Percentiles rank a stretch among this genome's conserved stretches.
These are phyloP conservation scores for Cervus canadensis DNA, from an alignment of 2,113 vertebrate genomes.

Conservation along the genomic window DNA sequence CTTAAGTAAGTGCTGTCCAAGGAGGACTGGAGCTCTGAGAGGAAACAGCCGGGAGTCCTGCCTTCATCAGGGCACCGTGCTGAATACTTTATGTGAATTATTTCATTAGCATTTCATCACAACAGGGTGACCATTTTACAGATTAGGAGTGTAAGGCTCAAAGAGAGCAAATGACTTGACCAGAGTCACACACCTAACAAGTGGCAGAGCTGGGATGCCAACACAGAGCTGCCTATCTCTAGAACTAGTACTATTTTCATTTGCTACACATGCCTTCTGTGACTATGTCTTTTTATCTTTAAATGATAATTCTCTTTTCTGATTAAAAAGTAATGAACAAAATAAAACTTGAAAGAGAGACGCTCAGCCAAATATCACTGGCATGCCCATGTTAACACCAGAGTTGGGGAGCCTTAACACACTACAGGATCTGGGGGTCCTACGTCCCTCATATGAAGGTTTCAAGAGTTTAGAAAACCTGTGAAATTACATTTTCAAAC, in stretches of 20 bases:
- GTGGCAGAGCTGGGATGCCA: background rate
- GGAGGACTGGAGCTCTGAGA: background rate
- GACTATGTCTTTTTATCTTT: background rate
- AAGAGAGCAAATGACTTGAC: background rate
- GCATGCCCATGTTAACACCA: background rate
- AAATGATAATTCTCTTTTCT: background rate
- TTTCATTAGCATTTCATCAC: background rate
- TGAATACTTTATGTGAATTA: background rate
- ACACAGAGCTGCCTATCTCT: background rate
- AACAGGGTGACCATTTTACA: background rate
- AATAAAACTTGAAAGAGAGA: constrained; percentile 3
- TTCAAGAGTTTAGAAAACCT: background rate
- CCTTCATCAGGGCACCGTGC: too few relatives aligned
- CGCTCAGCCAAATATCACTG: background rate
- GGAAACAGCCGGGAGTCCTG: background rate
- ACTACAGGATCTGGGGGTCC: background rate
- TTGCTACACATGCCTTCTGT: background rate
- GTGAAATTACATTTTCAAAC: background rate
- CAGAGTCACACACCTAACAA: background rate
- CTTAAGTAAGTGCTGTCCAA: background rate
- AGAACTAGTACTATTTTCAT: background rate
- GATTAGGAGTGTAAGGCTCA: background rate
- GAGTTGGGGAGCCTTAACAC: background rate
- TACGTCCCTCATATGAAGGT: background rate
- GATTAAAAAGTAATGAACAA: background rate